Percentiles rank a stretch among this genome's conserved stretches.
These are phyloP conservation scores for Onychomys arenicola DNA, from an alignment of 2,797 vertebrate species.

Conservation along the genomic window DNA sequence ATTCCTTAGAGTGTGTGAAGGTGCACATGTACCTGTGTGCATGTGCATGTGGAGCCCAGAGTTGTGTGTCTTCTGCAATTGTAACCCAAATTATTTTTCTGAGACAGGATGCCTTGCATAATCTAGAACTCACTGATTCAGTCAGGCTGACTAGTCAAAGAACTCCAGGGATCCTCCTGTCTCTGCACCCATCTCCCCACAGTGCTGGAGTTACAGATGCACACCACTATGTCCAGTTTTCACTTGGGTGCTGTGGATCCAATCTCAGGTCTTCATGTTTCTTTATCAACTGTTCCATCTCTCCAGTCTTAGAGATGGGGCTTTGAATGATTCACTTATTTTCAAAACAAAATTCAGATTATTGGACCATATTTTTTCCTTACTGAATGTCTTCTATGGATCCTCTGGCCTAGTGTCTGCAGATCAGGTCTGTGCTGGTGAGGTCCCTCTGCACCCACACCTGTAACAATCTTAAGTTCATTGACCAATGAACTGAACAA, in stretches of 20 bases:
- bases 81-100: background rate
- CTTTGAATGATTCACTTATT: background rate
- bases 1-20: background rate
- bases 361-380: background rate
- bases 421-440: background rate
- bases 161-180: background rate
- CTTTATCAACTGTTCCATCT: background rate
- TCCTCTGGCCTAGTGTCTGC: too few relatives aligned
- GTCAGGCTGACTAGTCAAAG: background rate
- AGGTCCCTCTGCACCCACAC: fast-evolving
- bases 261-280: background rate
- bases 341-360: background rate
- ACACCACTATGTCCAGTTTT: background rate
- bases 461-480: background rate
- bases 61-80: background rate
- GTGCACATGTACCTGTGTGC: background rate
- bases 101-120: background rate
- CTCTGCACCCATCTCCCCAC: background rate
- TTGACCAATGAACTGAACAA: fast-evolving
- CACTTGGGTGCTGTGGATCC: background rate
- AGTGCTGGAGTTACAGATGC: background rate
- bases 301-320: background rate
- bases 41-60: background rate
- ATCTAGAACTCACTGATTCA: background rate
- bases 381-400: fast-evolving